Percentiles rank a stretch among this genome's conserved stretches.
Evolutionary conservation across 2,888 invertebrate genomes (phyloP).

Genomic region (Hemithea aestivaria): DNA sequence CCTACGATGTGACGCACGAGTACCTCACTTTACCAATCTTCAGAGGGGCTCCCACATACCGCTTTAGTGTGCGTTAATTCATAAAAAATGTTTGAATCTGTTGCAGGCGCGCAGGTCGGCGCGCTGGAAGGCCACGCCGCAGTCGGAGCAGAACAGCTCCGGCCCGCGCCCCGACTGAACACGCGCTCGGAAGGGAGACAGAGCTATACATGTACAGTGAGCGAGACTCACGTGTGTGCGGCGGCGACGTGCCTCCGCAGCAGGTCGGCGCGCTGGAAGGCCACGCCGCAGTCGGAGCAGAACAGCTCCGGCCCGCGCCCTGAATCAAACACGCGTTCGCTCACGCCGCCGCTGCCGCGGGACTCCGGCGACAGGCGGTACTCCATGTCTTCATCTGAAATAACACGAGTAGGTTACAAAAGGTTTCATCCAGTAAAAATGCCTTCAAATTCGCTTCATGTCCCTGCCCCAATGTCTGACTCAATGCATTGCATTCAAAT

Average conservation of each 20-base stretch:
- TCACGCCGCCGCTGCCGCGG: conserved; percentile 27
- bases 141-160: conserved; percentile 84
- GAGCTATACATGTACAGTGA: no score
- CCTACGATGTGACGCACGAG: no score
- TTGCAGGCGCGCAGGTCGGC: conserved; percentile 86
- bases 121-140: conserved; percentile 88
- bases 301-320: conserved; percentile 72
- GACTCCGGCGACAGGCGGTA: conserved; percentile 57
- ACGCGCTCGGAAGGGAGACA: no score
- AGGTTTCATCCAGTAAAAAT: no score
- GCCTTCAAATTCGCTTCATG: no score
- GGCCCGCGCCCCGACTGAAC: conserved; percentile 56
- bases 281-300: conserved; percentile 88
- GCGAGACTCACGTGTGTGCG: conserved; percentile 57
- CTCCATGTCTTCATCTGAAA: conserved; percentile 64
- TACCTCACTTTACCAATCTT: no score
- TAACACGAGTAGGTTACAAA: no score
- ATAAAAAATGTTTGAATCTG: no score
- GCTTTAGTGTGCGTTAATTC: no score
- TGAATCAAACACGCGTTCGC: conserved; percentile 41
- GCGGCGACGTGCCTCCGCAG: conserved; percentile 84
- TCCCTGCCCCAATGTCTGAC: no score
- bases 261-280: conserved; percentile 87
- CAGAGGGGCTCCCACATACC: no score
- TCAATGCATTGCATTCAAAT: no score